These are phyloP conservation scores for Eospalax fontanierii DNA, from an alignment of 2,797 vertebrate genomes.

Conservation along the genomic window DNA sequence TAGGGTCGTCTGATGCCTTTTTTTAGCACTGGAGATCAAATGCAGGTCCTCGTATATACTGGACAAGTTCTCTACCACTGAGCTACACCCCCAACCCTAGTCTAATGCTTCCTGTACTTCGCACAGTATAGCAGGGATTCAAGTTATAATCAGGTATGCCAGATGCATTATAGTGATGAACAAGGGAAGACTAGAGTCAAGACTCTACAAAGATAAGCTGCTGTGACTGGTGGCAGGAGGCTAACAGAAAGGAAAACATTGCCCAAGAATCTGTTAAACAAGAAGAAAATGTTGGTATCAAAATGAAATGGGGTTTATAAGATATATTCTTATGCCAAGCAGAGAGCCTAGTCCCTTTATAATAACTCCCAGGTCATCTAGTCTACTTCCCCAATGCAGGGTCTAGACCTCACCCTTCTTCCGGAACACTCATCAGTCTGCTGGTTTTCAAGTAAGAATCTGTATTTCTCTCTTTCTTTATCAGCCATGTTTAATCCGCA, in stretches of 20 bases:
- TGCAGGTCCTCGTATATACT: neutral
- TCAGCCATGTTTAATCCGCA: neutral
- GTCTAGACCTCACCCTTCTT: constrained; percentile 47
- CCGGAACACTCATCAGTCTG: neutral
- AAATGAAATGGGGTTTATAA: constrained; percentile 64
- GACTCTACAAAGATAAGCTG: constrained; percentile 10
- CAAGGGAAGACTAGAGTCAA: neutral
- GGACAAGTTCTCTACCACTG: neutral
- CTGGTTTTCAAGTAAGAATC: constrained; percentile 43
- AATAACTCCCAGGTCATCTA: constrained; percentile 67
- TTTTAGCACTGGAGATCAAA: neutral
- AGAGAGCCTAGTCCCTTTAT: constrained; percentile 58
- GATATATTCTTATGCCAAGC: constrained; percentile 1
- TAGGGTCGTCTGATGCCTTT: neutral
- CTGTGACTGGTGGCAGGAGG: neutral
- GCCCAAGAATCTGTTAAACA: constrained; percentile 2
- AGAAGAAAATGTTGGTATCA: constrained; percentile 40
- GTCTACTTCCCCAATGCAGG: constrained; percentile 42
- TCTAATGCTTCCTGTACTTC: neutral
- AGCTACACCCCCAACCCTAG: neutral
- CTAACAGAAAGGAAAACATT: constrained; percentile 41
- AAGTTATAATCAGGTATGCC: neutral
- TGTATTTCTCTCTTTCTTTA: constrained; percentile 14
- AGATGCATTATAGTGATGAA: neutral
- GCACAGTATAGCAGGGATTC: neutral